phyloP scores from a whole-genome alignment of 2,888 invertebrate species.

The Caenorhabditis uteleia region DNA sequence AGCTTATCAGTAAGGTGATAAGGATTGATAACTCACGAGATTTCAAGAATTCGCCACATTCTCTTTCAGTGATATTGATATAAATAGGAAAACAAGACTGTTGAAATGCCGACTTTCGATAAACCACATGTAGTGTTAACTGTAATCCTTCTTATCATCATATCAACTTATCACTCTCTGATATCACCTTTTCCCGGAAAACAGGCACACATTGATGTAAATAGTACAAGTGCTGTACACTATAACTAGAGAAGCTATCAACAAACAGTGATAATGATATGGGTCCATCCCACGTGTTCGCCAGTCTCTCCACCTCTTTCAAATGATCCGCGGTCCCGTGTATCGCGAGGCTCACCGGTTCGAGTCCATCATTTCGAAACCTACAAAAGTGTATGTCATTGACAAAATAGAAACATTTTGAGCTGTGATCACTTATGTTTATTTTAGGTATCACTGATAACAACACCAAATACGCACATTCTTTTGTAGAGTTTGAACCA shows the following conservation, averaged over 20 bases:
- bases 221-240: constrained; percentile 38
- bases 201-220: constrained; percentile 30
- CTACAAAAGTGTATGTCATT: no score
- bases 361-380: constrained; percentile 43
- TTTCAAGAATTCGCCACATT: constrained; percentile 3
- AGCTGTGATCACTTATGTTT: no score
- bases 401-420: no score
- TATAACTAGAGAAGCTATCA: constrained; percentile 34
- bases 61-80: constrained; percentile 11
- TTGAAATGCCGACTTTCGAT: constrained; percentile 38
- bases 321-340: constrained; percentile 45
- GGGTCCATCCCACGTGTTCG: constrained; percentile 48
- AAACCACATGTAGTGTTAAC: constrained; percentile 44
- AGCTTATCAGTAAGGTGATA: constrained; percentile 7
- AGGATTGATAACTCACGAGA: not conserved
- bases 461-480: no score
- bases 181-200: constrained; percentile 42
- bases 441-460: no score
- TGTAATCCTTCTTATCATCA: no score
- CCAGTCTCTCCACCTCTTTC: constrained; percentile 43
- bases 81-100: constrained; percentile 22
- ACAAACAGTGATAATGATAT: constrained; percentile 48
- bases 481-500: no score
- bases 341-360: constrained; percentile 41
- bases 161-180: no score